Conservation (phyloP, 1,140 invertebrate genomes). For the Tetramorium alpestre region DNA sequence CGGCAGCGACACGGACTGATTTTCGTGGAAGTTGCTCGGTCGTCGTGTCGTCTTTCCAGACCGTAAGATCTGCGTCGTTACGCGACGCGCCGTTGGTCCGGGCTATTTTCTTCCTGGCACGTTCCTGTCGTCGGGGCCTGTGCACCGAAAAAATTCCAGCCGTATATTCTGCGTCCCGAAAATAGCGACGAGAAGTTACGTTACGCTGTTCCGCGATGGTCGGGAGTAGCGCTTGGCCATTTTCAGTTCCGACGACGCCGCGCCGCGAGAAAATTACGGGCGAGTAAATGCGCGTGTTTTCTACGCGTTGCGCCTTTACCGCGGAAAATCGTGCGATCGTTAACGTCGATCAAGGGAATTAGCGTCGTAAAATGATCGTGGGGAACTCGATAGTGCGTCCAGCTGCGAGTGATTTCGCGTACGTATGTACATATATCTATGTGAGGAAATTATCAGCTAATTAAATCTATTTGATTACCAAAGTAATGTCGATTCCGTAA, state of each 20-base stretch:
- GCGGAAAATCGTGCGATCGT: conserved; percentile 12
- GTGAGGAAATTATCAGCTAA: not conserved
- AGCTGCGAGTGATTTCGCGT: not conserved
- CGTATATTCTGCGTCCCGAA: conserved; percentile 62
- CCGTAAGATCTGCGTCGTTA: conserved; percentile 68
- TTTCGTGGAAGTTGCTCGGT: conserved; percentile 47
- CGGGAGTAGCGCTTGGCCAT: conserved; percentile 1
- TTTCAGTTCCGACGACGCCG: conserved; percentile 29
- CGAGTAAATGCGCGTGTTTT: conserved; percentile 15
- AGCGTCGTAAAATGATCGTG: conserved; percentile 2
- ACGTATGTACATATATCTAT: not conserved
- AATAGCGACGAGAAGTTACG: conserved; percentile 69
- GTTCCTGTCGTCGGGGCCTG: conserved; percentile 64
- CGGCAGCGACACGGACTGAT: conserved; percentile 45
- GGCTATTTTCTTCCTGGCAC: conserved; percentile 74
- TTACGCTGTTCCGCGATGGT: conserved; percentile 60
- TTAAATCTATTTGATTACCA: not conserved
- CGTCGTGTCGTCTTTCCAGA: conserved; percentile 61
- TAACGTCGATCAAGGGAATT: conserved; percentile 25
- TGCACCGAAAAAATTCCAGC: conserved; percentile 52
- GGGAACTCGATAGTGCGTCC: not conserved
- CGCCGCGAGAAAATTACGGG: conserved; percentile 23
- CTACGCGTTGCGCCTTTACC: not conserved
- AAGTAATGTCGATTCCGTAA: not conserved
- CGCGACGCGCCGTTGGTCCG: conserved; percentile 72